A percentile compares a stretch with the other conserved stretches of the same genome.
These are phyloP conservation scores for Drosophila kambysellisi DNA, from an alignment of 2,888 invertebrate genomes.

Conservation along the genomic window DNA sequence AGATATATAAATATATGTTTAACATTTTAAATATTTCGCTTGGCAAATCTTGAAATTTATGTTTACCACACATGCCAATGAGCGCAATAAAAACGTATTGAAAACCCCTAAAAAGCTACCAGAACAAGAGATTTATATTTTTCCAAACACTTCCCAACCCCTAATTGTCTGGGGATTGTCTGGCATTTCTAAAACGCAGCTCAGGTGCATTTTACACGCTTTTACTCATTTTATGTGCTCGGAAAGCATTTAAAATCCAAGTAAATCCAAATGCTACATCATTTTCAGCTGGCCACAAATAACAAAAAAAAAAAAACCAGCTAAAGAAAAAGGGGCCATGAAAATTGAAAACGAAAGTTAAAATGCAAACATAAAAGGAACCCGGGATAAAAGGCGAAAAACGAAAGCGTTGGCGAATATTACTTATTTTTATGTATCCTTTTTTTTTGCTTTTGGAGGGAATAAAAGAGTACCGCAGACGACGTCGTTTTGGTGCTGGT, in stretches of 20 bases:
- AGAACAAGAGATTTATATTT: conserved; percentile 15
- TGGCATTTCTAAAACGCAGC: conserved; percentile 39
- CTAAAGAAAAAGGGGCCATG: conserved; percentile 47
- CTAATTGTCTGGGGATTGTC: conserved; percentile 55
- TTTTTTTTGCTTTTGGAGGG: not conserved
- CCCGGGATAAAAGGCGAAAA: conserved; percentile 19
- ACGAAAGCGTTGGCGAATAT: conserved; percentile 60
- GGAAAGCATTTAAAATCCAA: conserved; percentile 29
- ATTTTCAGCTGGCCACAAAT: conserved; percentile 58
- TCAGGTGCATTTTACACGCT: conserved; percentile 73
- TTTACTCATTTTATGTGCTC: conserved; percentile 52
- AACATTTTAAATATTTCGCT: not conserved
- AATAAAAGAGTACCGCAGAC: conserved; percentile 26
- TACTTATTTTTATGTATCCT: conserved; percentile 67
- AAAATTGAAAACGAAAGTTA: conserved; percentile 78
- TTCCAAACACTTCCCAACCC: conserved; percentile 6
- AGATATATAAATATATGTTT: not conserved
- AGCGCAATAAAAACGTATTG: conserved; percentile 10
- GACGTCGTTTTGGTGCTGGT: conserved; percentile 47
- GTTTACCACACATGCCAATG: not conserved
- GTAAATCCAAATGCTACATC: conserved; percentile 50
- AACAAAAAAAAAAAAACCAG: conserved; percentile 12
- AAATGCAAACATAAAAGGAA: conserved; percentile 52
- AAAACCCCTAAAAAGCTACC: conserved; percentile 8
- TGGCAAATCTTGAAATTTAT: not conserved